Evolutionary conservation across 2,888 invertebrate species (phyloP), one percentile per base, ranked within the genome.

Genomic region (Lissonota sp.): DNA sequence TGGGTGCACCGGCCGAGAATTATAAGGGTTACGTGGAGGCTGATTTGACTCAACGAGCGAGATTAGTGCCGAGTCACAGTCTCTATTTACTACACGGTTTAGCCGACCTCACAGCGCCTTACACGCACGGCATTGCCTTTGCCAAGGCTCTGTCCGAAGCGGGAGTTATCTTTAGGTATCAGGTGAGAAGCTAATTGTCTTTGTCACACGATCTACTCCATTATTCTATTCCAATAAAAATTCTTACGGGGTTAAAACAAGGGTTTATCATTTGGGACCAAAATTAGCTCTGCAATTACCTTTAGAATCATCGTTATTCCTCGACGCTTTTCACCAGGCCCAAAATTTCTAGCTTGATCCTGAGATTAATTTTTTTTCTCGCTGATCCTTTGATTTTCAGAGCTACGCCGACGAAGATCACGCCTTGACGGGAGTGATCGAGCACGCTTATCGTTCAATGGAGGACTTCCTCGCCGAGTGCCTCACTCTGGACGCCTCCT

Each of bases 351-450:
- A 2, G 26, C 26, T 26, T 3, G 26, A 26, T 26, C 26, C 1
- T 26, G 26, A 3, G 26, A 26, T 26, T 26, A 26, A 26, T 26
- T 26, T 3, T 26, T 26, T 26, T 26, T 26, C 26, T 26, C 26
- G 3, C 1, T 26, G 26, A 26, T 26, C 26, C 26, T 2, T 26
- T 26, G 1, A 26, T 26, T 93, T 94, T 16, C 94, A 98, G 98
- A 96, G 97, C 86, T 98, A 98, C 92, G 97, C 98, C 67, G 97
- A 98, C 92, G 97, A 98, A 93, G 97, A 97, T 82, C 98, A 98
- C 93, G 95, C 96, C 87, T 93, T 98, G 83, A 94, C 94, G 86
- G 97, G 97, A 77, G 98, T 97, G 83, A 95, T 97, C 89, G 97
- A 97, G 92, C 98, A 98, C 94, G 96, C 98, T 86, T 98, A 98